These are phyloP conservation scores for Ceraclea dissimilis DNA, from an alignment of 2,888 invertebrate species.

Conservation along the genomic window DNA sequence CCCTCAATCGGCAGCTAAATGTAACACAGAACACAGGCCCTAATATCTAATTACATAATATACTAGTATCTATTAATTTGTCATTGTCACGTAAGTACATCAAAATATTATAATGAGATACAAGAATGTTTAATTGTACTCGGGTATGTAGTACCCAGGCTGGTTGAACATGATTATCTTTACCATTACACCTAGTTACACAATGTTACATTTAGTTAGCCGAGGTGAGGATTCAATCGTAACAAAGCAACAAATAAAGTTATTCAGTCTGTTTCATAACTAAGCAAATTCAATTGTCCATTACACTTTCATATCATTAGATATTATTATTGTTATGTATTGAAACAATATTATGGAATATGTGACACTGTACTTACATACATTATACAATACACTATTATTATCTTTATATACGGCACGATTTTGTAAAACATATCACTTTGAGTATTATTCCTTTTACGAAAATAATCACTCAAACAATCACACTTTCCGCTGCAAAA, in stretches of 20 bases:
- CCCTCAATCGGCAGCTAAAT: no score
- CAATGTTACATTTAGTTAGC: background rate
- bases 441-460: background rate
- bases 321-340: background rate
- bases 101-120: no score
- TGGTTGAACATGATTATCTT: no score
- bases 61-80: background rate
- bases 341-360: background rate
- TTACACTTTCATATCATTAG: background rate
- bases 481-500: background rate
- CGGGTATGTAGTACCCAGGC: no score
- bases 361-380: background rate
- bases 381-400: background rate
- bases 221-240: background rate
- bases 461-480: background rate
- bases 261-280: constrained; percentile 4
- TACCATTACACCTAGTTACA: no score
- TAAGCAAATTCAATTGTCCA: constrained; percentile 2
- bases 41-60: background rate
- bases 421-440: constrained; percentile 1
- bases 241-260: constrained; percentile 4
- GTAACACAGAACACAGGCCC: no score
- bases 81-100: no score
- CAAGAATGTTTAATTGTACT: no score
- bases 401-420: constrained; percentile 1